Evolutionary conservation across 1,140 invertebrate species (phyloP), one percentile per base, ranked within the genome.

Genomic region (Araneus ventricosus): DNA sequence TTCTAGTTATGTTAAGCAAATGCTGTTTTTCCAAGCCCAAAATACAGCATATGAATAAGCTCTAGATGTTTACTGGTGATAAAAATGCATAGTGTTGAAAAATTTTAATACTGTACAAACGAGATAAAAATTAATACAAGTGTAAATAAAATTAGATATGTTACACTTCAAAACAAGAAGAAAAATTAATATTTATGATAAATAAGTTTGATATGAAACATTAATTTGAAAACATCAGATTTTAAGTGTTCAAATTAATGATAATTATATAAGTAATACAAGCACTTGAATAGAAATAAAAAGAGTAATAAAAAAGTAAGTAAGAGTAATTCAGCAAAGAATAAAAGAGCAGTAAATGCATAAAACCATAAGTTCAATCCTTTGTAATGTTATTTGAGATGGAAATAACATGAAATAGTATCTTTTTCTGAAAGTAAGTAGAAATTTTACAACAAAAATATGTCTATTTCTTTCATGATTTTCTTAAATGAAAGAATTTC

Each of bases 21-120:
- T 37, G 30, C 30, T 37, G 10, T 2, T 34, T 75, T 14, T 22
- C 20, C 30, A 75, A 75, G 70, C 30, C 34, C 27, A 75, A 75
- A 37, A 34, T 75, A 75, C 70, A 75, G 34, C 22, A 75, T 20
- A 37, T 75, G 70, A 75, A 75, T 75, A 75, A 75, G 70, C 70
- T 75, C 70, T 75, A 75, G 70, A 20, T 75, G 20, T 75, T n/a
- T 75, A 75, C 37, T 34, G 34, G 30, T 34, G 70, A 34, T 67
- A 27, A 1, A n/a, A 67, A 67, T n/a, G n/a, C 27, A 8, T 67
- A 67, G 10, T 67, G 5, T 14, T 8, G 8, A 63, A 63, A 10
- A 67, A 67, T 10, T n/a, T 67, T 67, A 67, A 67, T 67, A 67
- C 63, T 67, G 63, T n/a, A 27, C 45, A 4, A 3, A 52, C 3